phyloP scores from a whole-genome alignment of 2,797 vertebrate genomes.

The Capromys pilorides region DNA sequence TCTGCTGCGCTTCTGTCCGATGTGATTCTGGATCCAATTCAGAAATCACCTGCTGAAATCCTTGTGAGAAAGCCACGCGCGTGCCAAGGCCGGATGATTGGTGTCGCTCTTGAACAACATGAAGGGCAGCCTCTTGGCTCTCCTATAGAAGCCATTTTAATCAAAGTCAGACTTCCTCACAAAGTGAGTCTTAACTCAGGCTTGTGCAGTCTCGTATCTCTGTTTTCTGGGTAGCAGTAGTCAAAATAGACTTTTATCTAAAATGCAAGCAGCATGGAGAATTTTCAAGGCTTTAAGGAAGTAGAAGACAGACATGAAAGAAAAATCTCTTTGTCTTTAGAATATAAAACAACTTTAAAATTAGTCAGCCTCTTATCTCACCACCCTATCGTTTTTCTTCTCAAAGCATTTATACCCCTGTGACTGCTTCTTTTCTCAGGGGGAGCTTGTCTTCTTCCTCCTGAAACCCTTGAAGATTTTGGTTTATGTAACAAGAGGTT shows the following conservation, averaged over 20 bases:
- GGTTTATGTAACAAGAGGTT: not conserved
- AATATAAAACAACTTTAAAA: not conserved
- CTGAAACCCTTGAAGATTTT: not conserved
- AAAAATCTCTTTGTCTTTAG: not conserved
- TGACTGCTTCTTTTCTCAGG: not conserved
- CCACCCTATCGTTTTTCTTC: not conserved
- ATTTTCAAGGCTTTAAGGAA: slow-evolving; percentile 1
- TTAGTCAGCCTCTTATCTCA: not conserved
- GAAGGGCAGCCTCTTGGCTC: slow-evolving; percentile 72
- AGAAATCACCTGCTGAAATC: slow-evolving; percentile 78
- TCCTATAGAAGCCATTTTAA: slow-evolving; percentile 25
- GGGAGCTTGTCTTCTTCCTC: not conserved
- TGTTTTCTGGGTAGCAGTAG: not conserved
- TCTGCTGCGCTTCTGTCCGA: slow-evolving; percentile 62
- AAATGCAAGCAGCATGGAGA: not conserved
- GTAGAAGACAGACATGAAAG: not conserved
- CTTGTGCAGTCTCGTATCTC: not conserved
- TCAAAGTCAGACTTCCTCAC: slow-evolving; percentile 53
- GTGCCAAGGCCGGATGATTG: slow-evolving; percentile 63
- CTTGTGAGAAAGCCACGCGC: not conserved
- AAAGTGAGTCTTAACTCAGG: slow-evolving; percentile 42
- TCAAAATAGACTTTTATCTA: slow-evolving; percentile 19
- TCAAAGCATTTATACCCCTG: not conserved
- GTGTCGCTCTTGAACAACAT: slow-evolving; percentile 47
- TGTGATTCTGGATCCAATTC: slow-evolving; percentile 62